These are phyloP conservation scores for Gadopsis marmoratus DNA, from an alignment of 2,797 vertebrate species.

Conservation along the genomic window DNA sequence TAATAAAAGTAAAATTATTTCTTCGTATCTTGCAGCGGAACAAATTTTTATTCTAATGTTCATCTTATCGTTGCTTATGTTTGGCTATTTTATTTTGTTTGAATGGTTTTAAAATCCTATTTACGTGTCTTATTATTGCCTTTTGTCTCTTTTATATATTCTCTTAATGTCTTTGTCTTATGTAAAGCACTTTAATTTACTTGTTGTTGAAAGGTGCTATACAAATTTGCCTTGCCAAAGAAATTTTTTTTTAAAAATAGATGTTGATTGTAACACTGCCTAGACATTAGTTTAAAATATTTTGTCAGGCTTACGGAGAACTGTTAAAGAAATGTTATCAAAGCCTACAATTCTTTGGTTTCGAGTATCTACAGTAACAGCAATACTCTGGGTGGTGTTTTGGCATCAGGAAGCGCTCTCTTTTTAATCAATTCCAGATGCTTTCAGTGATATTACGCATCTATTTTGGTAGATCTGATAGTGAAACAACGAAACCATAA, in stretches of 20 bases:
- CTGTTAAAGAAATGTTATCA: not conserved
- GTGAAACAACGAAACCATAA: slow-evolving; percentile 43
- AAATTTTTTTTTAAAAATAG: too few relatives aligned
- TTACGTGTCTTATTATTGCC: not conserved
- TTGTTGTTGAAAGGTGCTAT: not conserved
- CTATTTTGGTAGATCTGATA: slow-evolving; percentile 48
- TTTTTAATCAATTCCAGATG: slow-evolving; percentile 44
- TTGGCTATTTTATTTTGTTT: not conserved
- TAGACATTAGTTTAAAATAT: not conserved
- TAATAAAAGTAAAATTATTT: too few relatives aligned
- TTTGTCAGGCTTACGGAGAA: not conserved
- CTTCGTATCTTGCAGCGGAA: too few relatives aligned
- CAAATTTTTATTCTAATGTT: not conserved
- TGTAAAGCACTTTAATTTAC: not conserved
- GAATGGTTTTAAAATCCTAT: not conserved
- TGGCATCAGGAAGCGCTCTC: slow-evolving; percentile 48
- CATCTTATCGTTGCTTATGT: too few relatives aligned
- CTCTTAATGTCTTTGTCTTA: not conserved
- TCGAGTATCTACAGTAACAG: not conserved
- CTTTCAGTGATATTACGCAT: slow-evolving; percentile 53
- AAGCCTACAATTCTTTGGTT: not conserved
- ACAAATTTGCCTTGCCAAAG: not conserved
- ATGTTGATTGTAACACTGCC: not conserved
- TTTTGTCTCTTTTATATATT: not conserved
- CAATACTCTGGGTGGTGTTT: slow-evolving; percentile 4